A percentile compares a stretch with the other conserved stretches of the same genome.
Evolutionary conservation across 2,888 invertebrate species (phyloP).

Genomic region (Nymphalis polychloros): DNA sequence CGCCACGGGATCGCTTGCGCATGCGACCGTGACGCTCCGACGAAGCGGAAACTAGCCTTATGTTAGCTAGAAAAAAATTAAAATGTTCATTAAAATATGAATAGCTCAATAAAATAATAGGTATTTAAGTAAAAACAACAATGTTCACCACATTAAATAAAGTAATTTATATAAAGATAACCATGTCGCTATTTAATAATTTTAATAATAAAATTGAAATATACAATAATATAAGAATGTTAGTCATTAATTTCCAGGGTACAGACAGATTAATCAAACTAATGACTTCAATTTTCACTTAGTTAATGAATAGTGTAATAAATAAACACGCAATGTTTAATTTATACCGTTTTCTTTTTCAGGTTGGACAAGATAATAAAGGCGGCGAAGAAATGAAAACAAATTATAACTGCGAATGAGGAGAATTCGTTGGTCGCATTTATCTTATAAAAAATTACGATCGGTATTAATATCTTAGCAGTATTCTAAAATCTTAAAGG

Average conservation of each 20-base stretch:
- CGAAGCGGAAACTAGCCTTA: too few relatives aligned
- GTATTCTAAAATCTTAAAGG: too few relatives aligned
- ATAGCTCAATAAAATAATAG: too few relatives aligned
- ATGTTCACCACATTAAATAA: too few relatives aligned
- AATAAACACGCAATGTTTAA: constrained; percentile 4
- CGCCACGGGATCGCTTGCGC: too few relatives aligned
- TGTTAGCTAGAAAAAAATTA: too few relatives aligned
- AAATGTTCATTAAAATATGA: too few relatives aligned
- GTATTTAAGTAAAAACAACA: too few relatives aligned
- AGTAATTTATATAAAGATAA: too few relatives aligned
- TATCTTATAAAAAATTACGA: background rate
- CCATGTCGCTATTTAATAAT: too few relatives aligned
- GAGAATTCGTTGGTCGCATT: background rate
- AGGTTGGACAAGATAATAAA: background rate
- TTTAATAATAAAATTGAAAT: background rate
- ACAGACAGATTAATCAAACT: constrained; percentile 5
- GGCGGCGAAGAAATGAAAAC: background rate
- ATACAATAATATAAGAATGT: background rate
- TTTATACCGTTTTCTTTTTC: constrained; percentile 21
- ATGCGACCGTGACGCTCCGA: too few relatives aligned
- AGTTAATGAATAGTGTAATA: constrained; percentile 7
- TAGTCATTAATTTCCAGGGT: background rate
- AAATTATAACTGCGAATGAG: background rate
- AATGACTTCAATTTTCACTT: constrained; percentile 8
- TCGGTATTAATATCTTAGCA: too few relatives aligned